Percentiles rank a stretch among this genome's conserved stretches.
These are phyloP conservation scores for Dunckerocampus dactyliophorus DNA, from an alignment of 2,113 vertebrate species.

Conservation along the genomic window DNA sequence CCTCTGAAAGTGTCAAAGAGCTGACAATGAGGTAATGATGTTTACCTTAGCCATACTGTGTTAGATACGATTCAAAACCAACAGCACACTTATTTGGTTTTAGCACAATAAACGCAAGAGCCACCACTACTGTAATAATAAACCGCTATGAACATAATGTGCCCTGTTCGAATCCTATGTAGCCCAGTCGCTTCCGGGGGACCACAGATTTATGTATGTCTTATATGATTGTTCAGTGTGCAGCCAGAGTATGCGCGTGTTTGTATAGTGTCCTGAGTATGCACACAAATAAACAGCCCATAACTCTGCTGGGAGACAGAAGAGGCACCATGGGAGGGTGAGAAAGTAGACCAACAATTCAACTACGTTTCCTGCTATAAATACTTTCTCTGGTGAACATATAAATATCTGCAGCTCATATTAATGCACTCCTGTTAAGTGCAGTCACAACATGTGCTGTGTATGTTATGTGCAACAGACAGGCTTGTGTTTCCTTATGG, in stretches of 20 bases:
- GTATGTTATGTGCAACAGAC: conserved; percentile 1
- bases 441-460: conserved; percentile 11
- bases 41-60: no score
- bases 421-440: conserved; percentile 1
- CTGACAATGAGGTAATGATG: no score
- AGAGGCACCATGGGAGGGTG: conserved; percentile 46
- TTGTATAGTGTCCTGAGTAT: conserved; percentile 32
- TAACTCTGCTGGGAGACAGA: conserved; percentile 55
- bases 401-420: conserved; percentile 43
- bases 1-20: no score
- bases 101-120: background rate
- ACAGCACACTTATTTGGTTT: background rate
- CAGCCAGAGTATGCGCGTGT: conserved; percentile 22
- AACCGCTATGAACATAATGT: background rate
- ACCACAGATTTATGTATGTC: conserved; percentile 4
- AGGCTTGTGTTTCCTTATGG: background rate
- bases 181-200: background rate
- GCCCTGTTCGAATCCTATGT: background rate
- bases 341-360: conserved; percentile 61
- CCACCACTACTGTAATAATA: conserved; percentile 6
- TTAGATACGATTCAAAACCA: no score
- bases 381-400: conserved; percentile 44
- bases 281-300: conserved; percentile 41
- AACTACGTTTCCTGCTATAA: conserved; percentile 55
- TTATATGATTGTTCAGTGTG: conserved; percentile 19